Conservation (phyloP, 2,797 vertebrate genomes). For the Astyanax mexicanus region DNA sequence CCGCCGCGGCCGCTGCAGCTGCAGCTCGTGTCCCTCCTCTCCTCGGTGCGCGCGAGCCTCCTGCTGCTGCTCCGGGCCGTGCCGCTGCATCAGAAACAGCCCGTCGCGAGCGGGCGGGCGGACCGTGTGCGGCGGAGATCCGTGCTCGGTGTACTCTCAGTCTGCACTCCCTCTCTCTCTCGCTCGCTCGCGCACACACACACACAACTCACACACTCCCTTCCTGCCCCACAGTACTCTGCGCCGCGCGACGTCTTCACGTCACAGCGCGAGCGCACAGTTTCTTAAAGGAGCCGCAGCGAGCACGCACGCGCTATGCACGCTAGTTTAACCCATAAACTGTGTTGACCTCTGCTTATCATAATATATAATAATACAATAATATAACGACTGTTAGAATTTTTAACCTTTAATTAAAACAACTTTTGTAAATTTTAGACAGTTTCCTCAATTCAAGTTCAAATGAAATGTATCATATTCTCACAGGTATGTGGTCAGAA, state of each 20-base stretch:
- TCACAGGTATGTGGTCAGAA: no score
- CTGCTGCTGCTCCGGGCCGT: slow-evolving; percentile 58
- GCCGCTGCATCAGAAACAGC: slow-evolving; percentile 70
- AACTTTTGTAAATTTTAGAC: no score
- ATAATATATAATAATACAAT: no score
- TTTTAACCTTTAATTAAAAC: no score
- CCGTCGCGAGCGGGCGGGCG: slow-evolving; percentile 74
- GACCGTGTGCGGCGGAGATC: slow-evolving; percentile 49
- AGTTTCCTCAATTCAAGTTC: no score
- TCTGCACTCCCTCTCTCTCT: slow-evolving; percentile 15
- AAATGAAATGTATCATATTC: no score
- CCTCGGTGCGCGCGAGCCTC: slow-evolving; percentile 50
- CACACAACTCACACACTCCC: slow-evolving; percentile 36
- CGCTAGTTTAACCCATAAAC: no score
- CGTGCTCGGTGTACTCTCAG: background rate
- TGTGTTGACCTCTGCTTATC: no score
- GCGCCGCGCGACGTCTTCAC: slow-evolving; percentile 74
- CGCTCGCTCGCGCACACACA: background rate
- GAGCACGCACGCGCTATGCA: background rate
- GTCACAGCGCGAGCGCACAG: slow-evolving; percentile 63
- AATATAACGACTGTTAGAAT: no score
- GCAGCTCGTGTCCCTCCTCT: slow-evolving; percentile 44
- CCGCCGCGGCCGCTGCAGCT: no score
- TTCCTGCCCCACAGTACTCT: slow-evolving; percentile 72
- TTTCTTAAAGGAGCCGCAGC: slow-evolving; percentile 82